Evolutionary conservation across 2,797 vertebrate species (phyloP).

Genomic region (Micromesistius poutassou): DNA sequence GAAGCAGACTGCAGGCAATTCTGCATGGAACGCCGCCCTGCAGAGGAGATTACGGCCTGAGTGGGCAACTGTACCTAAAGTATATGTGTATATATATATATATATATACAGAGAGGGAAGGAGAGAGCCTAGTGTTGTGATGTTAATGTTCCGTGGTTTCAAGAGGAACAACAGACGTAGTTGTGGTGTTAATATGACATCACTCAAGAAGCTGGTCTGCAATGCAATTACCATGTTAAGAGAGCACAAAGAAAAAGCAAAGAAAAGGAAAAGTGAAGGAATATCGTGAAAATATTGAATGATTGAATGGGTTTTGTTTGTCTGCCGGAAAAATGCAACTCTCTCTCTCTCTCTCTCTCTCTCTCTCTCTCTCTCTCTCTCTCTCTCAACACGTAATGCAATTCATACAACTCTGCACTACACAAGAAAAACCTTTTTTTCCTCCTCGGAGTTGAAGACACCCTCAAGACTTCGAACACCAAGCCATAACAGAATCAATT

Average conservation of each 20-base stretch:
- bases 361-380: not conserved
- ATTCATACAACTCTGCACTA: conserved; percentile 34
- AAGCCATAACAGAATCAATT: conserved; percentile 35
- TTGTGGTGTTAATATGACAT: not conserved
- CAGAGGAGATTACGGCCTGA: not conserved
- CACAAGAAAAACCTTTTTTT: conserved; percentile 30
- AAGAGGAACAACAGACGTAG: not conserved
- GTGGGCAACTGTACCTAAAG: not conserved
- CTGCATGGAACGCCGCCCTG: not conserved
- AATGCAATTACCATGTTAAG: not conserved
- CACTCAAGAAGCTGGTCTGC: not conserved
- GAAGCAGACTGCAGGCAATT: no score
- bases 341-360: not conserved
- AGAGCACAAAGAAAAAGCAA: not conserved
- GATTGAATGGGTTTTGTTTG: not conserved
- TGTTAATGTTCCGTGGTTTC: not conserved
- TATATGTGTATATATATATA: not conserved
- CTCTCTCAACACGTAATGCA: conserved; percentile 19
- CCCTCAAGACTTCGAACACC: conserved; percentile 36
- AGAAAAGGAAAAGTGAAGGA: not conserved
- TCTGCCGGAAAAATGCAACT: no score
- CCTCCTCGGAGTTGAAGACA: conserved; percentile 32
- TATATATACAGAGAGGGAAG: not conserved
- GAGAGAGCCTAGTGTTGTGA: not conserved
- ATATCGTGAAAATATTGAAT: not conserved